phyloP scores from a whole-genome alignment of 2,888 invertebrate genomes.

The Sesia bembeciformis region DNA sequence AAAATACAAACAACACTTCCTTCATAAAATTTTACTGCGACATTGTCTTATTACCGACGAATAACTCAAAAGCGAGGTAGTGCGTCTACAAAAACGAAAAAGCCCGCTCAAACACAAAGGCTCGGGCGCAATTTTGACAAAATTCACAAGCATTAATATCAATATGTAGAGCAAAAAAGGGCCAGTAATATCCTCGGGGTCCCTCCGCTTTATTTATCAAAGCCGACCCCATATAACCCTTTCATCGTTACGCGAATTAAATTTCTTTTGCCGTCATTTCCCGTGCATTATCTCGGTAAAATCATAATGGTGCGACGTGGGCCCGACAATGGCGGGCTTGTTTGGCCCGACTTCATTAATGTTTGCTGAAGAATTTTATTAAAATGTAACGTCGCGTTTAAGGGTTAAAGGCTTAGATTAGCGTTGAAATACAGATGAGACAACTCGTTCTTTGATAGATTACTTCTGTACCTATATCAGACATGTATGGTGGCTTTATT shows the following conservation, averaged over 20 bases:
- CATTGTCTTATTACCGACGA: no score
- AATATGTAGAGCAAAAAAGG: slow-evolving; percentile 70
- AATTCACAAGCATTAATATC: slow-evolving; percentile 71
- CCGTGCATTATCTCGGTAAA: slow-evolving; percentile 72
- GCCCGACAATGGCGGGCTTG: slow-evolving; percentile 54
- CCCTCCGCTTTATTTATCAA: slow-evolving; percentile 64
- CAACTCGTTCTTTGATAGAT: no score
- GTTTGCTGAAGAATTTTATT: slow-evolving; percentile 69
- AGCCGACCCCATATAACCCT: slow-evolving; percentile 67
- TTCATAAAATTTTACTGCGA: no score
- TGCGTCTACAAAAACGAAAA: not conserved
- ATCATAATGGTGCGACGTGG: slow-evolving; percentile 61
- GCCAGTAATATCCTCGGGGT: slow-evolving; percentile 57
- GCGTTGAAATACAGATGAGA: not conserved
- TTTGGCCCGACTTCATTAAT: slow-evolving; percentile 63
- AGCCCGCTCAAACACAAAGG: slow-evolving; percentile 15
- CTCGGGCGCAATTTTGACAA: slow-evolving; percentile 60
- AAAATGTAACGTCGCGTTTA: slow-evolving; percentile 62
- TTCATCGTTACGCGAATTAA: slow-evolving; percentile 73
- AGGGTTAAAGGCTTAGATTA: slow-evolving; percentile 32
- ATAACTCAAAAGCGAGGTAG: slow-evolving; percentile 2
- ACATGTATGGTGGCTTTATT: no score
- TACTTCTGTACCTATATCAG: no score
- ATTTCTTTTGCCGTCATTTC: slow-evolving; percentile 75
- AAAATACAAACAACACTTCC: no score